phyloP scores from a whole-genome alignment of 53 echinoderm and acorn worm species.

The Echinarachnius parma region DNA sequence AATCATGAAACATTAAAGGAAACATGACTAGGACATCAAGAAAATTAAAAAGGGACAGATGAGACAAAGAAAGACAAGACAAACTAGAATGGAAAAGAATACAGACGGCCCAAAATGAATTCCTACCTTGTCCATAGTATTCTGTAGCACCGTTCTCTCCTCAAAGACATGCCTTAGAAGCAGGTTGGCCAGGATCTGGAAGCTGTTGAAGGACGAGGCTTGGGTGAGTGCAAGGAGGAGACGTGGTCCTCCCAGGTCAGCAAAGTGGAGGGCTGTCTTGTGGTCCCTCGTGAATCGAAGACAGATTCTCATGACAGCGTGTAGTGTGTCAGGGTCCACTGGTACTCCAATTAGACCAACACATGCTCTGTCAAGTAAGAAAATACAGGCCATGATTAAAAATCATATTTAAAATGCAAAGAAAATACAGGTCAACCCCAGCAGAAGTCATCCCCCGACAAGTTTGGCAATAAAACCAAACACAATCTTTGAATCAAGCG shows the following conservation, averaged over 20 bases:
- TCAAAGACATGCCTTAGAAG: constrained; percentile 94
- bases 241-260: constrained; percentile 84
- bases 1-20: no score
- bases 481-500: neutral
- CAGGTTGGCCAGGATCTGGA: constrained; percentile 80
- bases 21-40: no score
- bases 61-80: no score
- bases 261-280: constrained; percentile 77
- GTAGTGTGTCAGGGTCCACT: constrained; percentile 89
- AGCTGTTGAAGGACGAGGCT: constrained; percentile 80
- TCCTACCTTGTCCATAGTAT: constrained; percentile 93
- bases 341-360: constrained; percentile 92
- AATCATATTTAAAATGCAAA: neutral
- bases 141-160: constrained; percentile 67
- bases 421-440: neutral
- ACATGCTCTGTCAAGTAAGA: constrained; percentile 56
- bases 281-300: constrained; percentile 94
- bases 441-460: no score
- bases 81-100: no score
- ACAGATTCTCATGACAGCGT: constrained; percentile 85
- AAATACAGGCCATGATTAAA: neutral
- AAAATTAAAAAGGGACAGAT: no score
- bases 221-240: constrained; percentile 80
- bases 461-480: neutral
- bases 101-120: no score